These are phyloP conservation scores for Pterocles orientalis DNA, from an alignment of 2,113 vertebrate genomes.

Conservation along the genomic window DNA sequence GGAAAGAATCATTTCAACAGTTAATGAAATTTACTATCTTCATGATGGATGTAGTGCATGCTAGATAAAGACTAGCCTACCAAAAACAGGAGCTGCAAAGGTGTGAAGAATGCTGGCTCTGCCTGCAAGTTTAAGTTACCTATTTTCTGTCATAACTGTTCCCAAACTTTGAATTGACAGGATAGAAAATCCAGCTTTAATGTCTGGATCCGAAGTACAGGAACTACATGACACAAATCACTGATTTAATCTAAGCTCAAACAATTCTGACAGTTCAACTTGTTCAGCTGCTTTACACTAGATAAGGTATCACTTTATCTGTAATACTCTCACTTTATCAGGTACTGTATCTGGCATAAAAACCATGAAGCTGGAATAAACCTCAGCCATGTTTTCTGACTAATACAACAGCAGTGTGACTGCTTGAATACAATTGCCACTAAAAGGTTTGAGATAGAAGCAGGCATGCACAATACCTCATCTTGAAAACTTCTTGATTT, in stretches of 20 bases:
- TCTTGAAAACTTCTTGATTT: neutral
- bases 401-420: neutral
- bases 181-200: neutral
- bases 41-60: neutral
- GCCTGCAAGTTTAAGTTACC: neutral
- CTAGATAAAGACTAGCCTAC: neutral
- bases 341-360: neutral
- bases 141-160: neutral
- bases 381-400: neutral
- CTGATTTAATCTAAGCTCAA: neutral
- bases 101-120: neutral
- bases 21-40: neutral
- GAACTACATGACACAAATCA: neutral
- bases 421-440: neutral
- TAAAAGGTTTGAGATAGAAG: neutral
- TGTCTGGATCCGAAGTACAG: neutral
- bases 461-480: neutral
- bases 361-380: neutral
- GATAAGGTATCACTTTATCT: neutral
- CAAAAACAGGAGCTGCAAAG: neutral
- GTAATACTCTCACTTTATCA: neutral
- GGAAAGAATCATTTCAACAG: neutral
- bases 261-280: neutral
- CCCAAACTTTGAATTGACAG: neutral
- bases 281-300: neutral